These are phyloP conservation scores for Henricia sp. DNA, from an alignment of 53 echinoderm and acorn worm genomes.

Conservation along the genomic window DNA sequence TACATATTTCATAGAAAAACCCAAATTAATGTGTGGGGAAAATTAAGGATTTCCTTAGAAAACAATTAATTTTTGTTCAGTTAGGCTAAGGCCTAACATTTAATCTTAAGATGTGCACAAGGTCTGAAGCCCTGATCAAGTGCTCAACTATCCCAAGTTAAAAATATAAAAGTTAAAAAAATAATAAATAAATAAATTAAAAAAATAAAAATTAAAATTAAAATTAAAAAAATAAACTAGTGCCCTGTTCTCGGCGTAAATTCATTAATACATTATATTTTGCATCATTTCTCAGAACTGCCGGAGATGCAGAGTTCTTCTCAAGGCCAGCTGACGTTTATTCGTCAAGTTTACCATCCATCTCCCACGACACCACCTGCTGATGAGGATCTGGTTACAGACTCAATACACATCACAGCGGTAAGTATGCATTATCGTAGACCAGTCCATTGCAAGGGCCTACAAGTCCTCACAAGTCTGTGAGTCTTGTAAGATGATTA, in stretches of 20 bases:
- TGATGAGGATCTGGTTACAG: conserved; percentile 2
- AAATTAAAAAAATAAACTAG: too few relatives aligned
- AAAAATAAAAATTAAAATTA: not conserved
- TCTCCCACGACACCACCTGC: conserved; percentile 8
- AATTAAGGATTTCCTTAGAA: not conserved
- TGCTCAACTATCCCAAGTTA: too few relatives aligned
- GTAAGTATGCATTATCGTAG: too few relatives aligned
- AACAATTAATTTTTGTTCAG: too few relatives aligned
- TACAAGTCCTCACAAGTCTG: too few relatives aligned
- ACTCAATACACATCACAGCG: not conserved
- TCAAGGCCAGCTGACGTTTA: conserved; percentile 32
- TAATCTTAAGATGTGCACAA: too few relatives aligned
- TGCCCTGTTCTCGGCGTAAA: too few relatives aligned
- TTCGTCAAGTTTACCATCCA: not conserved
- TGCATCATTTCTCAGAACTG: not conserved
- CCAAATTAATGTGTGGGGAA: not conserved
- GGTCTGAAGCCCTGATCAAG: too few relatives aligned
- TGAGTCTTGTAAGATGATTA: too few relatives aligned
- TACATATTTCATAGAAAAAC: not conserved
- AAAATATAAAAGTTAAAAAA: not conserved
- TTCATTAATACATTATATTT: too few relatives aligned
- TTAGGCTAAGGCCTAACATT: too few relatives aligned
- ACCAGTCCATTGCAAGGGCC: too few relatives aligned
- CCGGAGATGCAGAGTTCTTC: conserved; percentile 31
- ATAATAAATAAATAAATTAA: not conserved